These are phyloP conservation scores for Lithobates sylvaticus DNA, from an alignment of 2,797 vertebrate genomes.

Conservation along the genomic window DNA sequence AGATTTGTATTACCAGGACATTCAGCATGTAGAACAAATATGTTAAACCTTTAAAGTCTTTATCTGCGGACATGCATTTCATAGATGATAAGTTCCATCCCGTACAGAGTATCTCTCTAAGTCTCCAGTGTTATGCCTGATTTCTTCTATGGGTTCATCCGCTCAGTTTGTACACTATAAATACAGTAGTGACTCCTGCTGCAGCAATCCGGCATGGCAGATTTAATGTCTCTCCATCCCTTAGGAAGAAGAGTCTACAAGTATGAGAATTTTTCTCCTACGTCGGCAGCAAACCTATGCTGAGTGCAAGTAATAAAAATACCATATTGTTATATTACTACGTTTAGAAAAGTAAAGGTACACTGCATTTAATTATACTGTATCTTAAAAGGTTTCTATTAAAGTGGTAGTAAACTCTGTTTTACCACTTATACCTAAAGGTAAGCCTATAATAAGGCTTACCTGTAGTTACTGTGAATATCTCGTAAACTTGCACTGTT, in stretches of 20 bases:
- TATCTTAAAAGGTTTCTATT: no score
- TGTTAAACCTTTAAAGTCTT: background rate
- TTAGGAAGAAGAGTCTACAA: background rate
- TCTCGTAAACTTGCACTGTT: no score
- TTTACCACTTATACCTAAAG: no score
- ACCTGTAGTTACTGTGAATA: no score
- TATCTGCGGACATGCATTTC: background rate
- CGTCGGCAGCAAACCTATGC: background rate
- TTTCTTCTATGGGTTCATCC: conserved; percentile 29
- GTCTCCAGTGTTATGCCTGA: background rate
- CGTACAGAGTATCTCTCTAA: background rate
- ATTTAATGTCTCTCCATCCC: background rate
- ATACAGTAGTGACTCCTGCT: conserved; percentile 61
- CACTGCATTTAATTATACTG: no score
- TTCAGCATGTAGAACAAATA: background rate
- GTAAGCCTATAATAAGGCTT: no score
- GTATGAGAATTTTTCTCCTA: background rate
- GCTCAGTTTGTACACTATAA: conserved; percentile 20
- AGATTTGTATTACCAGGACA: background rate
- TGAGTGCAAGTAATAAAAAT: no score
- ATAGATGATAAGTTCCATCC: background rate
- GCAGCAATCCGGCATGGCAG: conserved; percentile 52
- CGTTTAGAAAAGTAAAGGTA: no score
- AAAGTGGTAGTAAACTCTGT: no score
- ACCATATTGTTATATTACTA: no score